A percentile compares a stretch with the other conserved stretches of the same genome.
phyloP scores from a whole-genome alignment of 2,797 vertebrate genomes.

The Oophaga sylvatica region DNA sequence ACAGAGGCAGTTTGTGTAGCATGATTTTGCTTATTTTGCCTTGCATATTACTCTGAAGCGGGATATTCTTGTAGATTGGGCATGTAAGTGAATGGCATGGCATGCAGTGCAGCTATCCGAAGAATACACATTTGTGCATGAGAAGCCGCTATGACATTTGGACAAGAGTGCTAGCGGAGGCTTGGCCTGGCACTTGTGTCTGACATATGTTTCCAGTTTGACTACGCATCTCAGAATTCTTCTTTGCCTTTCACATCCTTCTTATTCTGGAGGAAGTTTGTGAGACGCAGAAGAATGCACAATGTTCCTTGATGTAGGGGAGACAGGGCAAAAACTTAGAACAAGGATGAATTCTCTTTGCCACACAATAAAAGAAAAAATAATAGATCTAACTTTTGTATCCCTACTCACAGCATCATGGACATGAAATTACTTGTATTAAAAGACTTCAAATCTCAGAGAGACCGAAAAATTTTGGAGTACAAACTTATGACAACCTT shows the following conservation, averaged over 20 bases:
- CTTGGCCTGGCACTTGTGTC: not conserved
- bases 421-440: too few relatives aligned
- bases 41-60: not conserved
- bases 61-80: not conserved
- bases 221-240: constrained; percentile 38
- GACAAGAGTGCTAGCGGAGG: constrained; percentile 18
- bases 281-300: constrained; percentile 42
- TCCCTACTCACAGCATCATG: too few relatives aligned
- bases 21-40: not conserved
- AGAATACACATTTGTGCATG: constrained; percentile 41
- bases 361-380: too few relatives aligned
- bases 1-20: too few relatives aligned
- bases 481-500: too few relatives aligned
- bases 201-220: constrained; percentile 51
- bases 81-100: not conserved
- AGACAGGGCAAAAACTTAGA: too few relatives aligned
- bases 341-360: too few relatives aligned
- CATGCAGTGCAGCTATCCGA: constrained; percentile 7
- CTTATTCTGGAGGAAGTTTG: constrained; percentile 46
- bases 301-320: constrained; percentile 40
- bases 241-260: constrained; percentile 43
- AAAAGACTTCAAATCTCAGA: too few relatives aligned
- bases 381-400: too few relatives aligned
- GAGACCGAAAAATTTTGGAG: too few relatives aligned
- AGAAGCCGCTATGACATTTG: not conserved